phyloP scores from a whole-genome alignment of 2,888 invertebrate genomes.

The Theretra japonica region DNA sequence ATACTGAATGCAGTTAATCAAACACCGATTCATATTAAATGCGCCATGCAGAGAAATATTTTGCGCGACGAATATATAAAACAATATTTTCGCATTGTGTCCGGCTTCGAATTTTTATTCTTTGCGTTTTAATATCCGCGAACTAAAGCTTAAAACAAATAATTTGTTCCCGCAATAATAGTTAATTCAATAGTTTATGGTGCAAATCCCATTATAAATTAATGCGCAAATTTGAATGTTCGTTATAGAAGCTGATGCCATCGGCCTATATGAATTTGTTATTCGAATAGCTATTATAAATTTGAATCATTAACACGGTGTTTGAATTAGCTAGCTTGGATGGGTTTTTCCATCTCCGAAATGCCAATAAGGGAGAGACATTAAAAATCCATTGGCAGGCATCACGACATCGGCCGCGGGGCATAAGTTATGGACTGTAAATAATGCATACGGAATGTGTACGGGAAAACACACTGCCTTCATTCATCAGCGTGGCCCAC shows the following conservation, averaged over 20 bases:
- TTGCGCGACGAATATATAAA: not conserved
- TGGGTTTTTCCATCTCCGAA: not conserved
- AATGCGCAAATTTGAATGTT: slow-evolving; percentile 6
- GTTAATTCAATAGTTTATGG: slow-evolving; percentile 6
- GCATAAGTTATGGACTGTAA: slow-evolving; percentile 10
- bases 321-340: not conserved
- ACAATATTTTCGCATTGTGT: not conserved
- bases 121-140: not conserved
- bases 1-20: slow-evolving; percentile 24
- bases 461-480: not conserved
- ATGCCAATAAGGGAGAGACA: not conserved
- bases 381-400: slow-evolving; percentile 7
- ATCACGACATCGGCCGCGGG: not conserved
- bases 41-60: slow-evolving; percentile 15
- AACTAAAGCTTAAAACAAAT: not conserved
- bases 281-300: not conserved
- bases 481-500: not conserved
- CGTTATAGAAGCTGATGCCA: not conserved
- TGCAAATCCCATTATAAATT: slow-evolving; percentile 1
- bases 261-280: not conserved
- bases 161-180: not conserved
- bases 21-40: slow-evolving; percentile 20
- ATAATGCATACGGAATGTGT: not conserved
- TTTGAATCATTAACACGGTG: not conserved
- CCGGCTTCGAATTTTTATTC: not conserved